Evolutionary conservation across 2,797 vertebrate genomes (phyloP).

Genomic region (Manis crassicaudata): DNA sequence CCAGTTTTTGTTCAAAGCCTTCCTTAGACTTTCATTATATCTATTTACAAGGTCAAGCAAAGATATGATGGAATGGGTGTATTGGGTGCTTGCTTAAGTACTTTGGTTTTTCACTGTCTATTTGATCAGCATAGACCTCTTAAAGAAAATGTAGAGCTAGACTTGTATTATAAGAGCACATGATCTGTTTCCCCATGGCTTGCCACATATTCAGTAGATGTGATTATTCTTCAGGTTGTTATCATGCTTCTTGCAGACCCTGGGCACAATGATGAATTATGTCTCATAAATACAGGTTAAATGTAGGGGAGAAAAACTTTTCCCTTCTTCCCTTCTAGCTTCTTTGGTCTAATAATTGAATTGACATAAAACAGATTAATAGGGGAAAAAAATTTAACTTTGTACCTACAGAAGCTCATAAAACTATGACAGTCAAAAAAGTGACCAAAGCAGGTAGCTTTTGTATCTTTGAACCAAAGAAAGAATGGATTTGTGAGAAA

Average conservation of each 20-base stretch:
- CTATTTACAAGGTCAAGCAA: neutral
- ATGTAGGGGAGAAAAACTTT: neutral
- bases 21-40: neutral
- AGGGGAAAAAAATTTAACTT: neutral
- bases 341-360: neutral
- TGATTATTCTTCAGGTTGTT: neutral
- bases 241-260: neutral
- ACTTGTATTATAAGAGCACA: neutral
- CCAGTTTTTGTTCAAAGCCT: neutral
- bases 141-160: neutral
- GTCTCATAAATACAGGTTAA: slow-evolving; percentile 20
- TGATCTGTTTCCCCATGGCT: neutral
- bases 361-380: neutral
- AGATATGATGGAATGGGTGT: neutral
- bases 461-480: neutral
- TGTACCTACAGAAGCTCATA: neutral
- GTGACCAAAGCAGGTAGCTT: neutral
- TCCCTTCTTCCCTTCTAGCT: neutral
- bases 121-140: neutral
- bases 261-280: neutral
- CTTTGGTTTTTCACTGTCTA: neutral
- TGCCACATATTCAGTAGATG: neutral
- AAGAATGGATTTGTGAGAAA: neutral
- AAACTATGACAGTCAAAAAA: neutral
- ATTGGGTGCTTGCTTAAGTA: neutral